Percentiles rank a stretch among this genome's conserved stretches.
Conservation (phyloP, 1,140 invertebrate genomes). For the Leptinotarsa undecemlineata region DNA sequence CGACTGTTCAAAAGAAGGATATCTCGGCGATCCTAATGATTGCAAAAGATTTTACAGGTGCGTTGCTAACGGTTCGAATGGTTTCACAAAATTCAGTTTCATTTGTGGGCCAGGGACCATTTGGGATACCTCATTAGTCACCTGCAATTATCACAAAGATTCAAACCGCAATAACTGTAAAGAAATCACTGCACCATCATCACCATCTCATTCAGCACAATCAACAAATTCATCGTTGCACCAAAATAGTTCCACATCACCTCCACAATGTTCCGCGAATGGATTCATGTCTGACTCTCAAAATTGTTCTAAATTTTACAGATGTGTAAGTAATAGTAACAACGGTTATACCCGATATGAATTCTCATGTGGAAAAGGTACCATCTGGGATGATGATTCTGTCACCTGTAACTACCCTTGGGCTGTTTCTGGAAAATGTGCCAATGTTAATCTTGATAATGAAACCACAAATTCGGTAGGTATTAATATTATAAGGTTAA, state of each 20-base stretch:
- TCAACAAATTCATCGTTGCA: neutral
- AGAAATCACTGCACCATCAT: slow-evolving; percentile 50
- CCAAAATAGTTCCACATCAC: slow-evolving; percentile 3
- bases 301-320: slow-evolving; percentile 70
- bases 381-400: slow-evolving; percentile 57
- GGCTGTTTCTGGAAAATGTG: slow-evolving; percentile 50
- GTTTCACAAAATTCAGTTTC: slow-evolving; percentile 60
- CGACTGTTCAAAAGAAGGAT: slow-evolving; percentile 49
- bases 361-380: slow-evolving; percentile 66
- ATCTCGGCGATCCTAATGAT: slow-evolving; percentile 67
- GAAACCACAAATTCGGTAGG: neutral
- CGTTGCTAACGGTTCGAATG: slow-evolving; percentile 54
- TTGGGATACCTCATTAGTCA: slow-evolving; percentile 65
- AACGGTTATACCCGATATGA: slow-evolving; percentile 60
- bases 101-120: slow-evolving; percentile 72
- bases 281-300: slow-evolving; percentile 63
- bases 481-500: neutral
- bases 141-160: slow-evolving; percentile 69
- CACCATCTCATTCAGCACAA: neutral
- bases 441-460: slow-evolving; percentile 20
- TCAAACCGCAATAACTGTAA: slow-evolving; percentile 53
- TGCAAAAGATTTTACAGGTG: slow-evolving; percentile 82
- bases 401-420: slow-evolving; percentile 59
- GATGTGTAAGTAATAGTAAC: slow-evolving; percentile 64
- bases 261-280: slow-evolving; percentile 57